These are phyloP conservation scores for Takifugu bimaculatus DNA, from an alignment of 2,113 vertebrate genomes.

Conservation along the genomic window DNA sequence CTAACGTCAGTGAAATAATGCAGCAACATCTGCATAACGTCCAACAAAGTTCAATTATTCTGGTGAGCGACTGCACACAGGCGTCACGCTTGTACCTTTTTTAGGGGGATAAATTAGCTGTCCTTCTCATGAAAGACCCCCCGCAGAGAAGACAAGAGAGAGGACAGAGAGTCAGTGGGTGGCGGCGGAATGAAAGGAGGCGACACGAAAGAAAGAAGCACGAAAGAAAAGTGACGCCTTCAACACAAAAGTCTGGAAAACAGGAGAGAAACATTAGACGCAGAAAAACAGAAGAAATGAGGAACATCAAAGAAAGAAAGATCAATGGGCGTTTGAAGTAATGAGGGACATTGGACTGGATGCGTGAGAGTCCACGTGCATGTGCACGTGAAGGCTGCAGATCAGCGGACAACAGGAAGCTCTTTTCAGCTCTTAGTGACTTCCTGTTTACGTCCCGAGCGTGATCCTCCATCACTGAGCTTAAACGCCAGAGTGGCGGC, in stretches of 20 bases:
- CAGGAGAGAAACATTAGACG: slow-evolving; percentile 81
- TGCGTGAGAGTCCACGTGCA: too few species aligned
- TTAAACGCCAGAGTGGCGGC: too few species aligned
- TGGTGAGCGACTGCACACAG: too few species aligned
- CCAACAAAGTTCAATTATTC: too few species aligned
- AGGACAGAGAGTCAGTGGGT: slow-evolving; percentile 83
- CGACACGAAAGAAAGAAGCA: slow-evolving; percentile 36
- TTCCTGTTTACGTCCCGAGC: neutral
- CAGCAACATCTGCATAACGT: too few species aligned
- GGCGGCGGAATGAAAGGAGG: slow-evolving; percentile 73
- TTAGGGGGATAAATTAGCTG: slow-evolving; percentile 88
- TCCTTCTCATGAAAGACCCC: slow-evolving; percentile 91
- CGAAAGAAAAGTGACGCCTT: slow-evolving; percentile 72
- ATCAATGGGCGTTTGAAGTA: slow-evolving; percentile 22
- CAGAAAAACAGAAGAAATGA: slow-evolving; percentile 46
- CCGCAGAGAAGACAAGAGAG: slow-evolving; percentile 77
- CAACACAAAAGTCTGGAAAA: slow-evolving; percentile 83
- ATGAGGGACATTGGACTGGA: neutral
- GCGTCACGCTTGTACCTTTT: slow-evolving; percentile 82
- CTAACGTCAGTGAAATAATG: too few species aligned
- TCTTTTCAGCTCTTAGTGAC: neutral
- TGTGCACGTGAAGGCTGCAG: neutral
- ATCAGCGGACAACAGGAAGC: neutral
- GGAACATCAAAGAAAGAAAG: slow-evolving; percentile 1
- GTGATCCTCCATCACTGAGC: too few species aligned